Conservation (phyloP, 2,113 vertebrate species). For the Coregonus clupeaformis region DNA sequence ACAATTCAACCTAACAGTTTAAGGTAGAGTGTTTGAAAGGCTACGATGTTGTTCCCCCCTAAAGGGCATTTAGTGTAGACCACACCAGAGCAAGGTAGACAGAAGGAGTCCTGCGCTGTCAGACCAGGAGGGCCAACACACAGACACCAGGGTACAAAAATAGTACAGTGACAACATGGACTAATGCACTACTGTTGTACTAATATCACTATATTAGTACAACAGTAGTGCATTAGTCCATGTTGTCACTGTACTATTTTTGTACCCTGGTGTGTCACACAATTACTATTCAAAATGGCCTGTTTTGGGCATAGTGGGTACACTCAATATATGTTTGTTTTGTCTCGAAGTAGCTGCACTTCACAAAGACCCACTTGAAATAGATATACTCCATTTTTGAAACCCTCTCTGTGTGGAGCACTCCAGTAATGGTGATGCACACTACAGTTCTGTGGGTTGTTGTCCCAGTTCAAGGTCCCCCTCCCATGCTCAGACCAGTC, state of each 20-base stretch:
- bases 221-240: background rate
- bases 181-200: no score
- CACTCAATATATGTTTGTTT: background rate
- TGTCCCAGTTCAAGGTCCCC: slow-evolving; percentile 20
- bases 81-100: background rate
- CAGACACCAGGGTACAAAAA: no score
- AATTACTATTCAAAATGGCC: background rate
- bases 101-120: background rate
- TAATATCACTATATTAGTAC: no score
- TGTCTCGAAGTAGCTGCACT: background rate
- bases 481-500: background rate
- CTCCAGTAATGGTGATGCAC: no score
- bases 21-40: background rate
- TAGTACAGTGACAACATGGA: no score
- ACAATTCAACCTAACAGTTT: background rate
- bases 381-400: no score
- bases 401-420: no score
- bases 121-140: background rate
- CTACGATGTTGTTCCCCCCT: background rate
- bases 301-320: slow-evolving; percentile 24
- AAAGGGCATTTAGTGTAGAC: background rate
- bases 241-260: background rate
- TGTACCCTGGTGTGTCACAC: background rate
- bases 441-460: slow-evolving; percentile 9
- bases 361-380: background rate